Evolutionary conservation across 2,113 vertebrate genomes (phyloP), one percentile per base, ranked within the genome.

Genomic region (Heterochromis multidens): DNA sequence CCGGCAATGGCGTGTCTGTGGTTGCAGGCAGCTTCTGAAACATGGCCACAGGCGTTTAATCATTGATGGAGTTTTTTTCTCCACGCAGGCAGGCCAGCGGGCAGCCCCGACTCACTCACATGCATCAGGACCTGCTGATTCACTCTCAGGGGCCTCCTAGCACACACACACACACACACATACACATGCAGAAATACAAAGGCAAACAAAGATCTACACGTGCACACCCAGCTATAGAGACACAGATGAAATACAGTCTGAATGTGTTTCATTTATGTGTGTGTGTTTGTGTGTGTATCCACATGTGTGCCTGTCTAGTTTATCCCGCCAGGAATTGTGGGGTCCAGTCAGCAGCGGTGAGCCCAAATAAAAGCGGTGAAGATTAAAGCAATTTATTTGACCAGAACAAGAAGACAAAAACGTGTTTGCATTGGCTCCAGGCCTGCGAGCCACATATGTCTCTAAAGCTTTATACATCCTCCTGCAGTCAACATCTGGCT

Each of bases 81-180:
- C 85, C 77, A 77, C 56, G 54, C 92, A 90, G 91, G 89, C 89
- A 88, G 92, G 90, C 92, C 92, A 92, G 91, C 90, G 85, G 94
- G 91, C 93, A 94, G 89, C 88, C 92, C 84, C 83, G 21, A 63
- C 83, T 90, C 81, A 80, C 89, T 93, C 88, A 80, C 84, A 91
- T 90, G 86, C 85, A 54, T 88, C 89, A 92, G 86, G 92, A 95
- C 91, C 90, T 94, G 95, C 94, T 95, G 95, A 95, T 95, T 95
- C 95, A 95, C 89, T 94, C 93, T 93, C 90, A 77, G 80, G 89
- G 88, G 88, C 81, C 81, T 87, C 31, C 65, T 17, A 67, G 76
- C 49, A 70, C 43, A 23, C 59, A 72, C 62, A 11, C 65, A 65
- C 57, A 74, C 56, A 27, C 59, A 84, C 46, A 19, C 56, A 35